These are phyloP conservation scores for Palaemon carinicauda DNA, from an alignment of 1,140 invertebrate genomes.

Conservation along the genomic window DNA sequence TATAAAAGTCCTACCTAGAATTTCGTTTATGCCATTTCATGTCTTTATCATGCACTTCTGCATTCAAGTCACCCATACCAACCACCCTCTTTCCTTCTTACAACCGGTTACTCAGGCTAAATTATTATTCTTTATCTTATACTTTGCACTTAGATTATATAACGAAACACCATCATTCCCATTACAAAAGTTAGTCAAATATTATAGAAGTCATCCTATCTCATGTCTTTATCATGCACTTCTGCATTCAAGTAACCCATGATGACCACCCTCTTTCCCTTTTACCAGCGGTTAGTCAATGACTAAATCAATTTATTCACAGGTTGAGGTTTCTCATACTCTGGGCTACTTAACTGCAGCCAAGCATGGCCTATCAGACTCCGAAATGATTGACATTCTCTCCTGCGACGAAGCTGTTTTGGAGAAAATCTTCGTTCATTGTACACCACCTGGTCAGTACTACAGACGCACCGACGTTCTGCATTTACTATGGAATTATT, in stretches of 20 bases:
- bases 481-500: background rate
- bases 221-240: too few relatives aligned
- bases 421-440: constrained; percentile 70
- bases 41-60: too few relatives aligned
- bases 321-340: constrained; percentile 67
- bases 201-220: too few relatives aligned
- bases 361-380: constrained; percentile 76
- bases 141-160: too few relatives aligned
- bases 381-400: constrained; percentile 78
- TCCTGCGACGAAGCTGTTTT: constrained; percentile 77
- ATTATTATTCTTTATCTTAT: too few relatives aligned
- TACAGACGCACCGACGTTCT: background rate
- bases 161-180: too few relatives aligned
- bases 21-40: too few relatives aligned
- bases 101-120: too few relatives aligned
- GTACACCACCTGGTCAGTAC: constrained; percentile 62
- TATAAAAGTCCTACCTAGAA: too few relatives aligned
- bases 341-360: constrained; percentile 76
- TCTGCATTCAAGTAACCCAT: too few relatives aligned
- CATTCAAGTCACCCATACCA: background rate
- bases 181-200: too few relatives aligned
- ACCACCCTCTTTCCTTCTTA: too few relatives aligned
- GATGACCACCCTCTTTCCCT: background rate
- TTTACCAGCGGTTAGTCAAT: background rate
- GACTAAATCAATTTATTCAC: background rate